These are phyloP conservation scores for Lagopus muta DNA, from an alignment of 2,113 vertebrate genomes.

Conservation along the genomic window DNA sequence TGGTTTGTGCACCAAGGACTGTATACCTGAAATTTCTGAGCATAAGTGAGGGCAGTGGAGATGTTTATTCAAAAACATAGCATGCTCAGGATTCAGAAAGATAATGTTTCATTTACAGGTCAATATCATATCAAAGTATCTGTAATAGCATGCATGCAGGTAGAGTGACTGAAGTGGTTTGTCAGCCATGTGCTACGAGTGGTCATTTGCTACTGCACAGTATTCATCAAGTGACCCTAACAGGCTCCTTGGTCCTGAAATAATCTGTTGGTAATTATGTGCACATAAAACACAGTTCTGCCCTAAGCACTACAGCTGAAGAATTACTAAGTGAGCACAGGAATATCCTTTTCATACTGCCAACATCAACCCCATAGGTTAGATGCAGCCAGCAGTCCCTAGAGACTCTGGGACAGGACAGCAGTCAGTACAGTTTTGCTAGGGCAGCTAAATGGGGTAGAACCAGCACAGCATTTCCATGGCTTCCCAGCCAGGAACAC, in stretches of 20 bases:
- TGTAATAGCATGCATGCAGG: not conserved
- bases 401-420: not conserved
- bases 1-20: not conserved
- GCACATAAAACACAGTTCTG: not conserved
- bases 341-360: not conserved
- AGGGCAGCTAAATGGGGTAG: not conserved
- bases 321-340: not conserved
- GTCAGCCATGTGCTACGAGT: not conserved
- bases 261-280: not conserved
- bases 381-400: not conserved
- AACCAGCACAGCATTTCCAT: not conserved
- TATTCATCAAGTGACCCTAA: not conserved
- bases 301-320: not conserved
- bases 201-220: not conserved
- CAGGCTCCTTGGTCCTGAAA: not conserved
- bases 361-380: not conserved
- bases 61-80: not conserved
- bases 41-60: not conserved
- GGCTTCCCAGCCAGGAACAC: not conserved
- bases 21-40: not conserved
- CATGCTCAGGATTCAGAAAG: not conserved
- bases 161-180: not conserved
- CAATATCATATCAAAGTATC: not conserved
- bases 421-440: too few relatives aligned
- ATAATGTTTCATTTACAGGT: constrained; percentile 11